Conservation (phyloP, 2,113 vertebrate species). For the Drymodes brunneopygia region DNA sequence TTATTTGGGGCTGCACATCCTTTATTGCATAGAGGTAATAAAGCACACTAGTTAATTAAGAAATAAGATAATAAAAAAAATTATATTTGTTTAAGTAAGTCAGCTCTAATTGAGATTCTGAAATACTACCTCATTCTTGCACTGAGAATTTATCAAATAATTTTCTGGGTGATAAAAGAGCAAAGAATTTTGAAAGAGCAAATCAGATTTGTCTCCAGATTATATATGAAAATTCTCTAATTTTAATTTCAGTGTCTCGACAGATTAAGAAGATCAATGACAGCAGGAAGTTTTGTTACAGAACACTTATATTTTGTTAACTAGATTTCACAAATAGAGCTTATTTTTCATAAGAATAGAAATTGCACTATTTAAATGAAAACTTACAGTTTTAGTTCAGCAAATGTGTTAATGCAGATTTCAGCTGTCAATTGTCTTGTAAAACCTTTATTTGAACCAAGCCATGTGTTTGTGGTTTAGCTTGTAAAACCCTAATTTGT, state of each 20-base stretch:
- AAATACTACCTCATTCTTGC: neutral
- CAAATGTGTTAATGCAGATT: neutral
- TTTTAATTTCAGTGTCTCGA: neutral
- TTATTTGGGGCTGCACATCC: neutral
- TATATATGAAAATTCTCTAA: neutral
- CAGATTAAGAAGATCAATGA: neutral
- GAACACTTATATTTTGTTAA: neutral
- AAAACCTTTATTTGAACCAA: neutral
- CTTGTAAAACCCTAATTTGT: neutral
- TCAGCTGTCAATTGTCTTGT: neutral
- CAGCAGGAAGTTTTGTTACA: neutral
- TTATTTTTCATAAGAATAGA: neutral
- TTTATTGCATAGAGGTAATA: neutral
- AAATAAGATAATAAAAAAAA: neutral
- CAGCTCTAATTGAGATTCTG: neutral
- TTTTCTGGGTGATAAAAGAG: neutral
- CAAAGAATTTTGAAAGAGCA: neutral
- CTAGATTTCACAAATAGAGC: neutral
- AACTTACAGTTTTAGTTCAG: neutral
- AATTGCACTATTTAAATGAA: neutral
- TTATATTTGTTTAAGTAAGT: neutral
- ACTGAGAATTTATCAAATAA: neutral
- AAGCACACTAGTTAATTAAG: neutral
- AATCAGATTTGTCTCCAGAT: neutral
- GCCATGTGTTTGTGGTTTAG: neutral